Conservation (phyloP, 2,797 vertebrate species). For the Carapus acus region DNA sequence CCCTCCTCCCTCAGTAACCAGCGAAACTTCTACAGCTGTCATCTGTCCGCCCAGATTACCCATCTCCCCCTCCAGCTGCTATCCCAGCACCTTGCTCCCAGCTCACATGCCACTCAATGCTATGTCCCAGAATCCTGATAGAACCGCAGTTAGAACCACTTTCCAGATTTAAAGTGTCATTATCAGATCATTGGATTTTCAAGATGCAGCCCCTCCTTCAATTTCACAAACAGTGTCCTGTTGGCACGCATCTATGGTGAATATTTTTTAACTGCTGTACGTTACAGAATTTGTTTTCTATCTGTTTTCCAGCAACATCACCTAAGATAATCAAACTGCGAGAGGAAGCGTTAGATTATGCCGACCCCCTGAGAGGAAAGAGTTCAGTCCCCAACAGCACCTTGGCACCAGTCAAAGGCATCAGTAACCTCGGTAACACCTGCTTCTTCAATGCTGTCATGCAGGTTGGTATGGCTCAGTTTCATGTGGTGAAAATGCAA, state of each 20-base stretch:
- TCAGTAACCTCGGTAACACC: constrained; percentile 94
- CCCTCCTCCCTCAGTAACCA: constrained; percentile 62
- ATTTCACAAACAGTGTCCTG: constrained; percentile 1
- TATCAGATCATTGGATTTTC: not conserved
- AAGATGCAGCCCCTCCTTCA: constrained; percentile 4
- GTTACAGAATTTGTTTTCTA: constrained; percentile 16
- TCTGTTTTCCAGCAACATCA: constrained; percentile 70
- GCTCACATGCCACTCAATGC: constrained; percentile 37
- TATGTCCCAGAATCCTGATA: constrained; percentile 11
- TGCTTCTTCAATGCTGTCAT: constrained; percentile 99
- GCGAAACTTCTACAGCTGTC: constrained; percentile 75
- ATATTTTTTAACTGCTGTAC: not conserved
- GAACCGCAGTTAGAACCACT: too few species aligned
- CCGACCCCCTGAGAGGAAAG: constrained; percentile 76
- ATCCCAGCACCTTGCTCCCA: constrained; percentile 50
- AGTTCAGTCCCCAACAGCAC: constrained; percentile 66
- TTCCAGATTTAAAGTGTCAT: constrained; percentile 23
- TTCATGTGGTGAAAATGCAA: not conserved
- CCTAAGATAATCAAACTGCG: constrained; percentile 83
- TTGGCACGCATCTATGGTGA: not conserved
- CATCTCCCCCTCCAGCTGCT: constrained; percentile 71
- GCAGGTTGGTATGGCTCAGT: constrained; percentile 78
- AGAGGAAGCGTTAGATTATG: constrained; percentile 79
- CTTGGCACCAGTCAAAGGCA: constrained; percentile 88
- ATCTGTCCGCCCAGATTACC: constrained; percentile 75